Conservation (phyloP, 2,888 invertebrate species). For the Synanthedon tipuliformis region DNA sequence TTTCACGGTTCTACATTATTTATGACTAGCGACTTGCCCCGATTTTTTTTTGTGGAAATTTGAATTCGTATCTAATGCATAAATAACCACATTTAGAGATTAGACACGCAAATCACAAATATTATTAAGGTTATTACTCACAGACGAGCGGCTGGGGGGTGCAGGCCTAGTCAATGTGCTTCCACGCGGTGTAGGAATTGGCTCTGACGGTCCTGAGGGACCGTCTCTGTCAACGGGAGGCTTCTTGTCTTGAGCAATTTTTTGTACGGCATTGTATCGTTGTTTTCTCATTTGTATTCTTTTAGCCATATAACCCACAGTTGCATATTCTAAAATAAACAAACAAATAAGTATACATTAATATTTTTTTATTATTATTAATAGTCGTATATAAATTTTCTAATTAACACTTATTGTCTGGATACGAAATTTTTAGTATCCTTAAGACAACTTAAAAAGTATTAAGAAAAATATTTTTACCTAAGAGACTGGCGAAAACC, state of each 20-base stretch:
- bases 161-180: slow-evolving; percentile 2
- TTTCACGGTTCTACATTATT: no score
- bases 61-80: no score
- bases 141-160: slow-evolving; percentile 1
- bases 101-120: not conserved
- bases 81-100: no score
- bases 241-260: slow-evolving; percentile 84
- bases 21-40: no score
- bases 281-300: slow-evolving; percentile 96
- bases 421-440: not conserved
- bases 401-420: not conserved
- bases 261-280: slow-evolving; percentile 89
- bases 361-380: slow-evolving; percentile 7
- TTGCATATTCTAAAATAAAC: slow-evolving; percentile 87
- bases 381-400: not conserved
- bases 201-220: slow-evolving; percentile 19
- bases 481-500: slow-evolving; percentile 97
- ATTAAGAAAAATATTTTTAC: slow-evolving; percentile 58
- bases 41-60: no score
- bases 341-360: no score
- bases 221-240: slow-evolving; percentile 75
- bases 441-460: not conserved
- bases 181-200: slow-evolving; percentile 29
- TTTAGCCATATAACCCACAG: slow-evolving; percentile 98
- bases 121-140: not conserved